These are phyloP conservation scores for Acleris laterana DNA, from an alignment of 2,888 invertebrate genomes.

Conservation along the genomic window DNA sequence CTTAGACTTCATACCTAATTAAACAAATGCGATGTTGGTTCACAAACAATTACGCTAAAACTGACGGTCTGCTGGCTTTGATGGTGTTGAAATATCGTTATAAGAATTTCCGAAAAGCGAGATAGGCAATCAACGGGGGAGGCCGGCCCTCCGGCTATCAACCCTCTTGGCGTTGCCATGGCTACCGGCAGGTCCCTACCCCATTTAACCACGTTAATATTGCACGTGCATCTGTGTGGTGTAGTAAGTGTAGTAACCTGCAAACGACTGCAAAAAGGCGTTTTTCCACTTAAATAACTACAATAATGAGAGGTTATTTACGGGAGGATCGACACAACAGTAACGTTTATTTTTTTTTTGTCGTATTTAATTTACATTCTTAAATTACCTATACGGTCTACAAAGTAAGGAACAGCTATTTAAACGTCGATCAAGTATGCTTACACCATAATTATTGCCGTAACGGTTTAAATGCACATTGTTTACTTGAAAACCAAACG, in stretches of 20 bases:
- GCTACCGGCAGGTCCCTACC: constrained; percentile 72
- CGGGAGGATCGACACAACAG: not conserved
- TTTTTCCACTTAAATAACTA: constrained; percentile 15
- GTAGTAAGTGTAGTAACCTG: not conserved
- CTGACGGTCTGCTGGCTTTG: constrained; percentile 10
- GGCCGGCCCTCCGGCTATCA: constrained; percentile 51
- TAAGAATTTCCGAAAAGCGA: constrained; percentile 54
- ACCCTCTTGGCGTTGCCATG: constrained; percentile 75
- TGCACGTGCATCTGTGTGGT: constrained; percentile 32
- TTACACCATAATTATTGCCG: not conserved
- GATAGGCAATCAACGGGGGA: constrained; percentile 65
- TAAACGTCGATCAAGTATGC: too few relatives aligned
- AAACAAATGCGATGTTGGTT: not conserved
- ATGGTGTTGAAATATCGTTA: constrained; percentile 33
- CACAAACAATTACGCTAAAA: constrained; percentile 6
- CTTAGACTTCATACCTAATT: not conserved
- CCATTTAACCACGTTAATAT: constrained; percentile 50
- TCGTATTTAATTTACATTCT: not conserved
- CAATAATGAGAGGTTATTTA: constrained; percentile 11
- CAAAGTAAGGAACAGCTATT: too few relatives aligned
- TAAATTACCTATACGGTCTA: not conserved
- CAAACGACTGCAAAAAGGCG: constrained; percentile 20
- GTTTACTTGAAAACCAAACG: constrained; percentile 42
- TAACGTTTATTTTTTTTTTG: constrained; percentile 1
- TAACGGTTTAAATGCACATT: not conserved